A percentile compares a stretch with the other conserved stretches of the same genome.
These are phyloP conservation scores for Taxidea taxus DNA, from an alignment of 2,113 vertebrate species.

Conservation along the genomic window DNA sequence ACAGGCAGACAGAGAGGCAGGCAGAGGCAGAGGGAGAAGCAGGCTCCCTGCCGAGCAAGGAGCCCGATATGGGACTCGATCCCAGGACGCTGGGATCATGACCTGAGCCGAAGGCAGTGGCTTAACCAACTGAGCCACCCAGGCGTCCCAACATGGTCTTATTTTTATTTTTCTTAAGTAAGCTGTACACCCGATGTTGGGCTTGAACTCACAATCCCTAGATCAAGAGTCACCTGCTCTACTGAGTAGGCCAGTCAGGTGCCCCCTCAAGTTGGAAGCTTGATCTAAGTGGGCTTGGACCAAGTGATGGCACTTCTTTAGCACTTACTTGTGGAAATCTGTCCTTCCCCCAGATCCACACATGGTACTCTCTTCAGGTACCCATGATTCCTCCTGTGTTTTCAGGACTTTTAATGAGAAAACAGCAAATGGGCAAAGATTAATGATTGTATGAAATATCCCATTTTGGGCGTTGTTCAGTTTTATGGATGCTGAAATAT, in stretches of 20 bases:
- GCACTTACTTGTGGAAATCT: background rate
- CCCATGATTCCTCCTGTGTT: background rate
- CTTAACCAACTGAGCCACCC: background rate
- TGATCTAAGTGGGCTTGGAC: background rate
- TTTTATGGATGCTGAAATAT: constrained; percentile 22
- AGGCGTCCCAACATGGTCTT: background rate
- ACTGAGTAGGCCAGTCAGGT: background rate
- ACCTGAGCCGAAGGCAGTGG: background rate
- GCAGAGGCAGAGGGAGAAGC: background rate
- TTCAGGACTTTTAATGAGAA: background rate
- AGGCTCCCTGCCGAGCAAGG: background rate
- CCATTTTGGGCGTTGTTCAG: background rate
- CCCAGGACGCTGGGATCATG: background rate
- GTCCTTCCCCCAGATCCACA: background rate
- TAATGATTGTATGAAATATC: background rate
- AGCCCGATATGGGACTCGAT: background rate
- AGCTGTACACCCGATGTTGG: background rate
- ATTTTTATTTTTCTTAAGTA: background rate
- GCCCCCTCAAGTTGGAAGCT: background rate
- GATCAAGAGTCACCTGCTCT: background rate
- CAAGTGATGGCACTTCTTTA: background rate
- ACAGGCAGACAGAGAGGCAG: no score
- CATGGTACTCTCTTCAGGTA: background rate
- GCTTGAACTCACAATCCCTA: background rate
- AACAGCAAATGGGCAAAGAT: background rate